Evolutionary conservation across 2,888 invertebrate genomes (phyloP).

Genomic region (Mellilla xanthometata): DNA sequence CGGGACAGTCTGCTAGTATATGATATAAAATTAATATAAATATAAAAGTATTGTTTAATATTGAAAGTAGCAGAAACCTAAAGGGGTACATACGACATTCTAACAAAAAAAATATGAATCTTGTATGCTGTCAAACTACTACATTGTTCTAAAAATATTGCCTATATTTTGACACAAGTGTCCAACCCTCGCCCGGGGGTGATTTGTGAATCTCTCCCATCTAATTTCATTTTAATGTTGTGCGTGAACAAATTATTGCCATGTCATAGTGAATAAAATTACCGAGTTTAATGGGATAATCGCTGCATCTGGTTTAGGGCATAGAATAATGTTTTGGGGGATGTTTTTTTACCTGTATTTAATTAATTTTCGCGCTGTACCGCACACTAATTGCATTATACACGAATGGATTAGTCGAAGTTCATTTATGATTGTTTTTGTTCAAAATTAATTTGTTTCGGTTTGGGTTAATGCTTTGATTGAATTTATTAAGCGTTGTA

Average conservation of each 20-base stretch:
- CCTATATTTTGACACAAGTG: constrained; percentile 71
- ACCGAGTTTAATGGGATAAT: constrained; percentile 70
- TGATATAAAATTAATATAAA: too few species aligned
- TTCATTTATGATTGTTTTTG: constrained; percentile 51
- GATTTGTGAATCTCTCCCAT: constrained; percentile 53
- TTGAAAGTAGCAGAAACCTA: too few species aligned
- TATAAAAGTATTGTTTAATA: too few species aligned
- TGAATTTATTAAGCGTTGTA: constrained; percentile 2
- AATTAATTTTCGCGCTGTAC: constrained; percentile 63
- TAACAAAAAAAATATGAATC: not conserved
- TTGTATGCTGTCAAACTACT: constrained; percentile 1
- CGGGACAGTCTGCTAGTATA: too few species aligned
- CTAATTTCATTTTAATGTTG: constrained; percentile 77
- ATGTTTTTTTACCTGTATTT: constrained; percentile 63
- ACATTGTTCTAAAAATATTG: constrained; percentile 45
- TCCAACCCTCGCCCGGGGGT: constrained; percentile 52
- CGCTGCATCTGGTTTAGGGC: constrained; percentile 62
- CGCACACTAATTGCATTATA: constrained; percentile 62
- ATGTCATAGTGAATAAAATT: constrained; percentile 67
- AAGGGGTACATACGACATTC: too few species aligned
- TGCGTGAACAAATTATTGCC: constrained; percentile 78
- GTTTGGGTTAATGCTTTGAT: constrained; percentile 25
- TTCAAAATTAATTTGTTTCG: constrained; percentile 38
- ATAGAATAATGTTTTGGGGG: constrained; percentile 34
- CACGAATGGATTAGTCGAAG: constrained; percentile 59